Evolutionary conservation across 2,797 vertebrate genomes (phyloP), one percentile per base, ranked within the genome.

Genomic region (Manis javanica): DNA sequence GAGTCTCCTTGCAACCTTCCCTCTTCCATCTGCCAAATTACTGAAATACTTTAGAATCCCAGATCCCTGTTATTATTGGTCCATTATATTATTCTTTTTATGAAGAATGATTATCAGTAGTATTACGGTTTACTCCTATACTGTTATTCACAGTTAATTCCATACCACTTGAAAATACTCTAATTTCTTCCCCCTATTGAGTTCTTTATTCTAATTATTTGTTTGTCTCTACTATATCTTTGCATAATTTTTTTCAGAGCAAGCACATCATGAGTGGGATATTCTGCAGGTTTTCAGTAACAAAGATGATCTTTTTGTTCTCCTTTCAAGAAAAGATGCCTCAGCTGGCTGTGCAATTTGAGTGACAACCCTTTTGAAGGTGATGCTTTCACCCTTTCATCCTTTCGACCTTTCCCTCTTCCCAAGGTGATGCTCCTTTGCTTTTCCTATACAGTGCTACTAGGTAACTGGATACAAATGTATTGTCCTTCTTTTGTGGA

Each of bases 161-260:
- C 46, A 16, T 71, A 71, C 14, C 46, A 75, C 59, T 95, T 95
- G 39, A 81, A 74, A 83, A 42, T 23, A 59, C 12, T 53, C n/a
- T 34, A 49, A 82, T 66, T 37, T 37, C 86, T 75, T 78, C 12
- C 64, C 64, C 71, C 64, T 53, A 24, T 2, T 3, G 19, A 31
- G 53, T 87, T 57, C 51, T 83, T 74, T 51, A 84, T 71, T 94
- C 61, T 91, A 51, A 68, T 72, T 63, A 75, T 39, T 83, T 92
- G 31, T 26, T 55, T 88, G 46, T 39, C 79, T 88, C 81, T 18
- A 55, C 46, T 2, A 87, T 59, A 29, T 16, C 63, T 87, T 69
- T 11, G 6, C 24, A 46, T 57, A 37, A 37, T 59, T 84, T 69
- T 24, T 18, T 24, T 29, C 10, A 51, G 39, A 39, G 42, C 31